Evolutionary conservation across 2,113 vertebrate species (phyloP), one percentile per base, ranked within the genome.

Genomic region (Coregonus clupeaformis): DNA sequence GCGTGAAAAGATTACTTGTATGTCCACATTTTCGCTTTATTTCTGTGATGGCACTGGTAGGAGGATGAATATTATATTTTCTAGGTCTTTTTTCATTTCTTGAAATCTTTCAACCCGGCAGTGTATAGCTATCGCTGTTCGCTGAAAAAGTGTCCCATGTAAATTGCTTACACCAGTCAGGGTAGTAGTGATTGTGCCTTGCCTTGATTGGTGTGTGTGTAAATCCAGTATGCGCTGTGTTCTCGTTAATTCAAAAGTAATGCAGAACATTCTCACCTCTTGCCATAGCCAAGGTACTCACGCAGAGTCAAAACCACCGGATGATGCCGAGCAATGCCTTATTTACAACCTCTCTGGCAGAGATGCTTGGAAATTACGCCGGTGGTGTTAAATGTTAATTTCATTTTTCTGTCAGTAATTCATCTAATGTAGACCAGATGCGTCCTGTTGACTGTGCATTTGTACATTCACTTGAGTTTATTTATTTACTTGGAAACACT

Each of bases 351-450:
- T 36, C 30, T 69, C 64, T 84, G 79, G 81, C 79, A 83, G 29
- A 59, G 27, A 32, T 25, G 75, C 72, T 86, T 80, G 70, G 81
- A 72, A 76, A 71, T 80, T 66, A 72, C 79, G 62, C 73, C 65
- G 57, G 49, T 77, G 65, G 77, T 79, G 79, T 83, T 83, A 77
- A 80, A 79, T 66, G 75, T 77, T 77, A 22, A 77, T 81, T 76
- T 78, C 24, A 68, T 73, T 75, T 71, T 78, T 63, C 72, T 79
- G 29, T 75, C 77, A 25, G 72, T 76, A 78, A 78, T 74, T 77
- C 29, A 11, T n/a, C 70, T 84, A 84, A 84, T 74, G 25, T 77
- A 30, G 75, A 60, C 49, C 49, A 52, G 49, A 52, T 14, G 57
- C 5, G n/a, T 42, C 9, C 36, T 42, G 36, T 82, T 77, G 75